Base-by-base conservation (phyloP, 37 sponge, comb jelly and placozoan species). In the Ephydatia muelleri region DNA sequence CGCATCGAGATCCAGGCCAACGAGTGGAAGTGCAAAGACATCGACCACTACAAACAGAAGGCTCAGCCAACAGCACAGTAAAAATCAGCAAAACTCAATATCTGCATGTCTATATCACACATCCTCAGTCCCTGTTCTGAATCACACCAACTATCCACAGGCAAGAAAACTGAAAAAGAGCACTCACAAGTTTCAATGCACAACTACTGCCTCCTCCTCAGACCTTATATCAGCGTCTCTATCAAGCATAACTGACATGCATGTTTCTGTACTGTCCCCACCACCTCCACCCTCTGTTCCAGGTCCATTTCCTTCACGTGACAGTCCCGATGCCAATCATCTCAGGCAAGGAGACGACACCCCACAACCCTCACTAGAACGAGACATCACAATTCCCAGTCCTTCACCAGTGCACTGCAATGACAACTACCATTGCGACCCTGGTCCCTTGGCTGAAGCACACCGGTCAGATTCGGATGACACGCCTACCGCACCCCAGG, bases 41-140 rank as follows among this genome's bases (percentile, higher is more conserved):
- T 36, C 75, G 11, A 23, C 75, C 11, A 75, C 14, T 13, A 37
- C 43, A 75, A 75, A n/a, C 43, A 36, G 38, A 38, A 13, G n/a
- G 8, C 26, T 21, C 16, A 75, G 38, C 19, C 40, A n/a, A 38
- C 75, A 33, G 31, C 31, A 13, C 31, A 6, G 11, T 68, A n/a
- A 68, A 68, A 71, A 33, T 26, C 31, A 12, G 2, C 31, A 71
- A 13, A 1, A 4, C 13, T 14, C 29, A n/a, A 0, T 16, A 21
- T 57, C 57, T 16, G 16, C 57, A 57, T 4, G 19, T 57, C 57
- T 57, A 11, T 14, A 57, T 21, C 57, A 57, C 16, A 57, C 33
- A 35, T 73, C 74, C 74, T 73, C 74, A 23, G 34, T 73, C 32
- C 74, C 74, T 35, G 74, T 35, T 36, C 31, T 23, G 19, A 1